These are phyloP conservation scores for Patiria pectinifera DNA, from an alignment of 53 echinoderm and acorn worm species.

Conservation along the genomic window DNA sequence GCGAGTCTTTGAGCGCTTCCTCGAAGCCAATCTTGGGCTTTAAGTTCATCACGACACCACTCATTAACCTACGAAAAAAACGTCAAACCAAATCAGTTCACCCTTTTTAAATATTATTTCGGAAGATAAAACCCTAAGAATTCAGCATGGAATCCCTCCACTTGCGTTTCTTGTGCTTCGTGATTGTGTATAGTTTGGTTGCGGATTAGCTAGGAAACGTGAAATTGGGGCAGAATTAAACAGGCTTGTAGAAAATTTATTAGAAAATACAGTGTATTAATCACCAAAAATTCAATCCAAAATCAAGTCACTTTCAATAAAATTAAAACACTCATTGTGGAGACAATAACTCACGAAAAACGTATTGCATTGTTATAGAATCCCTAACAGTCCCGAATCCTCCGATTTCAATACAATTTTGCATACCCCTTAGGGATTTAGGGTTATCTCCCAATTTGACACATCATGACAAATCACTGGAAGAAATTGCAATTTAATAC, in stretches of 20 bases:
- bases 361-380: too few relatives aligned
- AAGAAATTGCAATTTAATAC: too few relatives aligned
- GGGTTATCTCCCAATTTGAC: too few relatives aligned
- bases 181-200: not conserved
- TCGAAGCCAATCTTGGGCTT: conserved; percentile 87
- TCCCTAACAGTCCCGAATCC: too few relatives aligned
- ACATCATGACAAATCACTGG: too few relatives aligned
- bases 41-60: conserved; percentile 56
- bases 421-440: too few relatives aligned
- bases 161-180: not conserved
- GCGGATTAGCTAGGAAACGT: not conserved
- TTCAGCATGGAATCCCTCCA: not conserved
- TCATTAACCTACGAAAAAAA: conserved; percentile 6
- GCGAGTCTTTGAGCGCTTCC: conserved; percentile 91
- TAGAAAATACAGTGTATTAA: too few relatives aligned
- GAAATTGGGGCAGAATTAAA: not conserved
- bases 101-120: not conserved
- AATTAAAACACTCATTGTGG: too few relatives aligned
- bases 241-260: not conserved
- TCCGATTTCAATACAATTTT: too few relatives aligned
- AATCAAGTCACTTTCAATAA: too few relatives aligned
- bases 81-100: not conserved
- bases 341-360: too few relatives aligned
- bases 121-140: not conserved
- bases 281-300: too few relatives aligned